Conservation (phyloP, 2,113 vertebrate species). For the Oreocharis arfaki region DNA sequence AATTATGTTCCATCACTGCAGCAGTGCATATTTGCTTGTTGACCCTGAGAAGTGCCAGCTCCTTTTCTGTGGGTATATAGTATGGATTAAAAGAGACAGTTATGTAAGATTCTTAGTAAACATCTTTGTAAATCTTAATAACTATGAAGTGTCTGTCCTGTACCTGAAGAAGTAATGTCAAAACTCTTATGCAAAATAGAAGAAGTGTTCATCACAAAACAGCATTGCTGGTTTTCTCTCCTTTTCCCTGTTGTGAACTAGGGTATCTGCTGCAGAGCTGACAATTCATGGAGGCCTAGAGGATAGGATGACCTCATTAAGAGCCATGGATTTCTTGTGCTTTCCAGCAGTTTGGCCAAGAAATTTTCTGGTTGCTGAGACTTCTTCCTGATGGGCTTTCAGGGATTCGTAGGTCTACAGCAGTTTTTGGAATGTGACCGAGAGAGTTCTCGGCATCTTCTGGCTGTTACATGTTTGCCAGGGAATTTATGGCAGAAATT, state of each 20-base stretch:
- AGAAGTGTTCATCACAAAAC: background rate
- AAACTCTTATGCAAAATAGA: background rate
- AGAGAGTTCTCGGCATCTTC: background rate
- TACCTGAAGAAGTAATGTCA: background rate
- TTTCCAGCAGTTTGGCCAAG: background rate
- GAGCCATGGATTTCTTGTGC: background rate
- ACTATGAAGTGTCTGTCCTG: background rate
- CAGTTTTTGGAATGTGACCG: background rate
- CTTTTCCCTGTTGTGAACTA: background rate
- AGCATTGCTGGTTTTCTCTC: background rate
- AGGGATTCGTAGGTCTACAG: background rate
- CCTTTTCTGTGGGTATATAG: background rate
- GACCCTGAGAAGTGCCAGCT: background rate
- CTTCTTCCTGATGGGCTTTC: background rate
- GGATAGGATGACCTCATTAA: background rate
- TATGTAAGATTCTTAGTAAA: background rate
- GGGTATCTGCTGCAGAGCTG: background rate
- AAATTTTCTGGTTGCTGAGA: background rate
- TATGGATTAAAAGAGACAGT: background rate
- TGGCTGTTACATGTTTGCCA: background rate
- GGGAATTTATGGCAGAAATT: background rate
- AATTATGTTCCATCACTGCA: background rate
- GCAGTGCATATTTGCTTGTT: background rate
- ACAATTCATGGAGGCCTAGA: rapidly evolving
- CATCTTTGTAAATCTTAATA: background rate